Evolutionary conservation across 2,888 invertebrate species (phyloP).

Genomic region (Drosophila pegasa): DNA sequence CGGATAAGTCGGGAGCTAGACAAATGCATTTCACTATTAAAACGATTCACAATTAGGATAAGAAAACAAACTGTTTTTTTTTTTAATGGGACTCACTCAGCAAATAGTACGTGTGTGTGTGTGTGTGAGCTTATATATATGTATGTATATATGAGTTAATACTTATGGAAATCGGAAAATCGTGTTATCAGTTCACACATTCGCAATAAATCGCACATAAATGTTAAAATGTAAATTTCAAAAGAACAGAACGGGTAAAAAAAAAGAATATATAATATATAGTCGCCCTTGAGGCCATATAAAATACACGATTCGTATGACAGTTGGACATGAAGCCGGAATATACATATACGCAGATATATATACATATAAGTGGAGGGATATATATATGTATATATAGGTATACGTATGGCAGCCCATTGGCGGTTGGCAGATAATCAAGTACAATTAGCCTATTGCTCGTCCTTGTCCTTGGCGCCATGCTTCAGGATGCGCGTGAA

Average conservation of each 20-base stretch:
- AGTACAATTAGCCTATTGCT: slow-evolving; percentile 87
- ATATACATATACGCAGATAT: slow-evolving; percentile 9
- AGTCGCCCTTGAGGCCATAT: slow-evolving; percentile 17
- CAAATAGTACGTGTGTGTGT: slow-evolving; percentile 26
- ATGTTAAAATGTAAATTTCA: slow-evolving; percentile 60
- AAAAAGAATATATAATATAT: slow-evolving; percentile 19
- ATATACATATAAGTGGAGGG: neutral
- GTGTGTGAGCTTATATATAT: slow-evolving; percentile 40
- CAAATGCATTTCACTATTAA: slow-evolving; percentile 7
- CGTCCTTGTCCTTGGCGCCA: slow-evolving; percentile 99
- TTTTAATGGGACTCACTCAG: slow-evolving; percentile 65
- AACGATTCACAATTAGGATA: slow-evolving; percentile 15
- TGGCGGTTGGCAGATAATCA: slow-evolving; percentile 32
- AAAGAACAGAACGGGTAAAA: slow-evolving; percentile 39
- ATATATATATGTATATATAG: slow-evolving; percentile 10
- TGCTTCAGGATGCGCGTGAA: slow-evolving; percentile 99
- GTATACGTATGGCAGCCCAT: slow-evolving; percentile 17
- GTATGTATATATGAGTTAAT: slow-evolving; percentile 70
- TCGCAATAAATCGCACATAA: slow-evolving; percentile 27
- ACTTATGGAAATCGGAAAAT: slow-evolving; percentile 65
- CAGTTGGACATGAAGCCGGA: slow-evolving; percentile 44
- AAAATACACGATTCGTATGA: slow-evolving; percentile 46
- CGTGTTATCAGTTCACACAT: slow-evolving; percentile 54
- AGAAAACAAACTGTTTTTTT: slow-evolving; percentile 51
- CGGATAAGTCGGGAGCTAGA: neutral